Base-by-base conservation (phyloP, 2,888 invertebrate genomes). In the Cephus rjabovi region DNA sequence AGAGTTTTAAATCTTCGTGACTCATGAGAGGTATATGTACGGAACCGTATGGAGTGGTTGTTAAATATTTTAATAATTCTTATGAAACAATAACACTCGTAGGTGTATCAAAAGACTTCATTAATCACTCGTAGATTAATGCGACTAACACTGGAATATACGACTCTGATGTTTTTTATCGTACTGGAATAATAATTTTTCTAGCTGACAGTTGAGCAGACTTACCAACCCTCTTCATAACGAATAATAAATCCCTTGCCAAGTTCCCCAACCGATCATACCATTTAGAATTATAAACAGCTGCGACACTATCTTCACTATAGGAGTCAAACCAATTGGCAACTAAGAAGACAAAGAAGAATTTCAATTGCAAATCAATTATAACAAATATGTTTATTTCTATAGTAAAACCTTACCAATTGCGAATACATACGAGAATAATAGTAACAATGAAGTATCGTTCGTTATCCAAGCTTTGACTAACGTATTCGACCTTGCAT, bases 121-220 rank as follows among this genome's bases (percentile, higher is more conserved):
- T 40, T 40, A 15, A 6, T 82, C 71, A 82, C 74, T 81, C 80
- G 37, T 83, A 79, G 70, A 85, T 78, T 82, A 85, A 83, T 68
- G 83, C 80, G 76, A 84, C 80, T 76, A 86, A 80, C 40, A 86
- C 82, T 23, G 84, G 85, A 34, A 86, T 74, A 80, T 85, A 85
- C 1, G 86, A 86, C 11, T 79, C 83, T 33, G 83, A 80, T 12
- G 85, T 86, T 76, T 83, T 86, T 2, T 15, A 85, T 75, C 1
- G 85, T 80, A 34, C 80, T 79, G 56, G 23, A 56, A 9, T 1
- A 86, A 76, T 70, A 87, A 88, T 79, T 79, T 87, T 87, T 11
- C 89, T 89, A 1, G 88, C 88, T 0, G 88, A 86, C 6, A 87
- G 80, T n/a, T 80, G 83, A 69, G 84, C 83, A 15, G 86, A 82